Conservation (phyloP, 2,797 vertebrate genomes). For the Hemibagrus guttatus region DNA sequence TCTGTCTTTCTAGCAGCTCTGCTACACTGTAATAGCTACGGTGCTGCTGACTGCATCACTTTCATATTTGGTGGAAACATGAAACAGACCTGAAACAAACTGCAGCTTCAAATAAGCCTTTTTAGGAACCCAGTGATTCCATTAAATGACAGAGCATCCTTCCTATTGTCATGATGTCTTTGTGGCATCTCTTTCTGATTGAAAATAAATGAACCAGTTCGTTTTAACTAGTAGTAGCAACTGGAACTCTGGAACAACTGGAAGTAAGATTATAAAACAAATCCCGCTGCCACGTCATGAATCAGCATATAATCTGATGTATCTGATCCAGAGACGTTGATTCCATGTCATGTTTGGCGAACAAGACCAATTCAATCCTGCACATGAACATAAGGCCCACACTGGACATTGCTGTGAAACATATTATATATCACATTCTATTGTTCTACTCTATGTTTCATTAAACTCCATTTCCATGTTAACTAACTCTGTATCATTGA, state of each 20-base stretch:
- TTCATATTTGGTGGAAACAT: constrained; percentile 43
- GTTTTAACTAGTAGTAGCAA: background rate
- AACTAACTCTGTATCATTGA: background rate
- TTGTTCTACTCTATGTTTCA: background rate
- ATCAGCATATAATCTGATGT: background rate
- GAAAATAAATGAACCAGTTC: background rate
- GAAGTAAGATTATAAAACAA: background rate
- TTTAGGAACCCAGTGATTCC: background rate
- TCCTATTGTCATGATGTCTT: background rate
- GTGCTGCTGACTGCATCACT: constrained; percentile 40
- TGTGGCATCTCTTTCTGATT: background rate
- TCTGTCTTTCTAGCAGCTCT: constrained; percentile 70
- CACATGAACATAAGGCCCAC: background rate
- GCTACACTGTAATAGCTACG: constrained; percentile 61
- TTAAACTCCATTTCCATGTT: background rate
- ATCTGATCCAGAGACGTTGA: background rate
- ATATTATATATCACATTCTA: background rate
- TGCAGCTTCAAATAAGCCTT: background rate
- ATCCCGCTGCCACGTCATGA: background rate
- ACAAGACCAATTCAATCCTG: background rate
- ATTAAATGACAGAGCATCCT: background rate
- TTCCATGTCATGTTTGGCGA: background rate
- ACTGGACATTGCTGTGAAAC: background rate
- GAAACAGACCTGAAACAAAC: background rate
- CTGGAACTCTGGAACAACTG: background rate